Conservation (phyloP, 1,140 invertebrate genomes). For the Panulirus ornatus region DNA sequence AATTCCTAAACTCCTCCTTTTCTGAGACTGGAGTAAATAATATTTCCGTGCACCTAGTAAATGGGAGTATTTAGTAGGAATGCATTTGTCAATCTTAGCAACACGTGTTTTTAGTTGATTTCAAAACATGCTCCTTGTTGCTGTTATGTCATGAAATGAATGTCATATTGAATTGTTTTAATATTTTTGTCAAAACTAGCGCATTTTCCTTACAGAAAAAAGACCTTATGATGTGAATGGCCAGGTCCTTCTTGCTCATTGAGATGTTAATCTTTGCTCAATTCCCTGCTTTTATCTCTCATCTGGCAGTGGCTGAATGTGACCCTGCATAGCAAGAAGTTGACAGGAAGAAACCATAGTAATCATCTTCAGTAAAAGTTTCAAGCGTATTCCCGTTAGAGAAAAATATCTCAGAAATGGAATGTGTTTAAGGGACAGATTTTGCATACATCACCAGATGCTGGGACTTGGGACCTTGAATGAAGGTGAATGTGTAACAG, state of each 20-base stretch:
- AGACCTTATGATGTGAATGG: not conserved
- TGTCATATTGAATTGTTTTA: not conserved
- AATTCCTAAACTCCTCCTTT: not conserved
- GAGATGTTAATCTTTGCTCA: not conserved
- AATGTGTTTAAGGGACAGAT: no score
- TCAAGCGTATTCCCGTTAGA: not conserved
- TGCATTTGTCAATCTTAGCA: not conserved
- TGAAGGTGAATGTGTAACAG: no score
- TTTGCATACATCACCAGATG: no score
- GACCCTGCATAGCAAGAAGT: not conserved
- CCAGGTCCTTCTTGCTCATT: not conserved
- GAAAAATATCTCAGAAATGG: no score
- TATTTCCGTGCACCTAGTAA: not conserved
- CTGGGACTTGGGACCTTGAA: no score
- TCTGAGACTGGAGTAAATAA: no score
- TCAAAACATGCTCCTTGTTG: not conserved
- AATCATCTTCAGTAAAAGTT: not conserved
- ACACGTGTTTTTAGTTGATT: not conserved
- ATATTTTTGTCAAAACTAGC: not conserved
- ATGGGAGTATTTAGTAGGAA: not conserved
- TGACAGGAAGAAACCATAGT: not conserved
- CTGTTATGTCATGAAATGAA: constrained; percentile 1
- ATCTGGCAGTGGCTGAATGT: not conserved
- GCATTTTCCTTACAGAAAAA: not conserved
- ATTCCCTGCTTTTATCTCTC: not conserved